Base-by-base conservation (phyloP, 2,797 vertebrate genomes). In the Dicrostonyx torquatus region DNA sequence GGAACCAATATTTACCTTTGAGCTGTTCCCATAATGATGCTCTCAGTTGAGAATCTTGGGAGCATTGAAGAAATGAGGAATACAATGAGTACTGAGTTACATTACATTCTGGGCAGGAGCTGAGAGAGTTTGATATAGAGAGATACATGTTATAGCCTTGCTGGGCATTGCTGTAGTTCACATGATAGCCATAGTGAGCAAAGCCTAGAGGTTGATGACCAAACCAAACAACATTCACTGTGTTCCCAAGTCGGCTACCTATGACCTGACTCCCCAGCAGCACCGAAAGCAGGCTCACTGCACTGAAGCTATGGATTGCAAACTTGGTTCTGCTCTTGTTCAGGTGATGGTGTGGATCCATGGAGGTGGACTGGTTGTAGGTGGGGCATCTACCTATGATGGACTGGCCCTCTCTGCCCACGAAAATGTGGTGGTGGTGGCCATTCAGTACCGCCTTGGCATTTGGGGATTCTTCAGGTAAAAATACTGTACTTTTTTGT, bases 401-500 rank as follows among this genome's bases (percentile, higher is more conserved):
- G 99, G 98, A 2, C 88, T 98, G 78, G 96, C 96, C 0, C 89
- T 99, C n/a, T 98, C 98, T 76, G 98, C 98, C 11, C 98, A 98
- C 89, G 98, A 99, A 94, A 98, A 99, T n/a, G 97, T 99, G 40
- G 98, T 99, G 37, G 97, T 98, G 62, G 99, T 99, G 75, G 62
- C 98, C 37, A 98, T 99, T 85, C 99, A 99, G 94, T 99, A 99
- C 95, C 98, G 99, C 26, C 98, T 99, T 8, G 98, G 98, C 88
- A 98, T 99, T 83, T 98, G 98, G 93, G 99, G 99, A 43, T 99
- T 98, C 94, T 98, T 99, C 55, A 99, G 99, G 99, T 99, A 97
- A 97, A 97, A 94, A n/a, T 4, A 0, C 0, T 24, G 24, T 13
- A 2, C 5, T 55, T 20, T 2, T 26, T 9, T 53, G 5, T 22